phyloP scores from a whole-genome alignment of 2,888 invertebrate genomes.

The Bombylius major region DNA sequence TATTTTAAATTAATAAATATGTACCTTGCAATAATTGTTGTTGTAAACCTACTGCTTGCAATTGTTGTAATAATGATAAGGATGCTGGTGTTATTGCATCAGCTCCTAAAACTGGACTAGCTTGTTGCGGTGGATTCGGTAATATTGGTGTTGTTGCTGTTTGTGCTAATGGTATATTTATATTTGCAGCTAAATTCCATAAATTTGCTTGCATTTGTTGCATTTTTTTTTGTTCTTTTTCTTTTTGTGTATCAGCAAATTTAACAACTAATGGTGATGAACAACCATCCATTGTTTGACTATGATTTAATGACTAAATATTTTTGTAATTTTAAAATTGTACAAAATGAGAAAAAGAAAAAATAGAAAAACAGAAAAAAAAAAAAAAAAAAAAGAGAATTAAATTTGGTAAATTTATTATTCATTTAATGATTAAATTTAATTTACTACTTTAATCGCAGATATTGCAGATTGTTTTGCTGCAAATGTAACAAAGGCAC shows the following conservation, averaged over 20 bases:
- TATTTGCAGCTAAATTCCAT: constrained; percentile 64
- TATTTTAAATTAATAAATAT: not conserved
- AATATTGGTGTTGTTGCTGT: constrained; percentile 39
- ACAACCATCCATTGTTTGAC: constrained; percentile 99
- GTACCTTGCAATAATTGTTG: constrained; percentile 48
- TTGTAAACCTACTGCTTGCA: constrained; percentile 52
- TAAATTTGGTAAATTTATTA: not conserved
- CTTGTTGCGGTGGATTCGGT: constrained; percentile 35
- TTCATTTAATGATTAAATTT: not conserved
- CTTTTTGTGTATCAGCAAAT: constrained; percentile 98
- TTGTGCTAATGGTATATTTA: constrained; percentile 40
- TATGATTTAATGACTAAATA: constrained; percentile 76
- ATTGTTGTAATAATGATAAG: constrained; percentile 50
- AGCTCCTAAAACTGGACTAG: constrained; percentile 35
- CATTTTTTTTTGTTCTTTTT: constrained; percentile 93
- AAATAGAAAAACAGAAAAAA: too few species aligned
- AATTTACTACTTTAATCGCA: constrained; percentile 71
- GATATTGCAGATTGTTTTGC: constrained; percentile 94
- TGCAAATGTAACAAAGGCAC: constrained; percentile 98
- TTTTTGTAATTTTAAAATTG: not conserved
- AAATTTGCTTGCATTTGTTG: constrained; percentile 89
- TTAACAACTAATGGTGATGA: constrained; percentile 96
- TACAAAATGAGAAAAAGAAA: not conserved
- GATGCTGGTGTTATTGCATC: constrained; percentile 47
- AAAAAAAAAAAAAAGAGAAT: not conserved